Evolutionary conservation across 2,797 vertebrate species (phyloP), one percentile per base, ranked within the genome.

Genomic region (Bucorvus abyssinicus): DNA sequence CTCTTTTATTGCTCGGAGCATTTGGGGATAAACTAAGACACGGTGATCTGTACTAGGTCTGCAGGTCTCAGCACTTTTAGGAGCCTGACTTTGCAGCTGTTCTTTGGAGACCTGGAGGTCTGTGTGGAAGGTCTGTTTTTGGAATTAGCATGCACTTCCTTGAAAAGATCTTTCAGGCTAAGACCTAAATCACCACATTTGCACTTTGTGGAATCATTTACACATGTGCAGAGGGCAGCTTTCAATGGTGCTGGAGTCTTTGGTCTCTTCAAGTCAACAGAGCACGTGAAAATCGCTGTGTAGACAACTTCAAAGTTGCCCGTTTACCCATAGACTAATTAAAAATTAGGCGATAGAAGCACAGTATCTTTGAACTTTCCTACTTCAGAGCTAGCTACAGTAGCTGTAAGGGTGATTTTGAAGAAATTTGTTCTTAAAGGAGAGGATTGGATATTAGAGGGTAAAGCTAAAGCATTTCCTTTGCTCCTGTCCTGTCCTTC

Each of bases 271-370:
- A 89, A 74, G 85, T 83, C 79, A 93, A 80, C 17, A 92, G 78
- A 47, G 47, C 57, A 61, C 30, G 20, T 83, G 38, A 81, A 87
- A 94, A 80, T 61, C 3, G 4, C 56, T 82, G 63, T 44, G 52
- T 60, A 87, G 88, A 75, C 60, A 77, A 40, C 75, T 94, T 89
- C 81, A 90, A 85, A 93, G 64, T 47, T 83, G 38, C 61, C 69
- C 0, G 0, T 92, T 94, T 85, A 80, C 49, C 36, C 68, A 83
- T 57, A 85, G 53, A 34, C 57, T 93, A 94, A 95, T 92, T 92
- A 90, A 91, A 93, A 89, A 83, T 34, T 94, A 79, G 78, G 78
- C 42, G 95, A 53, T 44, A 82, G 67, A 91, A 95, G 52, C 49
- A 68, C 12, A 76, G 13, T 89, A 53, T 68, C 44, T 94, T 92